Conservation (phyloP, 2,113 vertebrate genomes). For the Elephas maximus region DNA sequence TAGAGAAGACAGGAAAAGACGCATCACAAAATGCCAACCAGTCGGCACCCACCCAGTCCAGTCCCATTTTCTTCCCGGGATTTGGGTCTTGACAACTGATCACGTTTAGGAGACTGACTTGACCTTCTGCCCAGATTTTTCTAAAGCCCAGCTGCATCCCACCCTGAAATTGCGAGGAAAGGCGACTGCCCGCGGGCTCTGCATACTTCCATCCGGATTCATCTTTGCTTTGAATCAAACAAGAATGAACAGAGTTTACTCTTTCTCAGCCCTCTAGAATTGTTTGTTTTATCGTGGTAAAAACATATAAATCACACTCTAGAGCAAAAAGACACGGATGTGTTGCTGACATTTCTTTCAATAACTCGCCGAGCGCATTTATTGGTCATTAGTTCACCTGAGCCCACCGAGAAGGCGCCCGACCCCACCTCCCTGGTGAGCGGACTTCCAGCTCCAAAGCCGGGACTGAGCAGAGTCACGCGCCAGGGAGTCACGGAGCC, state of each 20-base stretch:
- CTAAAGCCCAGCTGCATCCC: not conserved
- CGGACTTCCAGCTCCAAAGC: too few relatives aligned
- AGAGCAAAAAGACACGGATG: not conserved
- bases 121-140: not conserved
- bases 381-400: not conserved
- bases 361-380: not conserved
- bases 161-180: not conserved
- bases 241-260: not conserved
- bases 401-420: not conserved
- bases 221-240: not conserved
- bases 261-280: too few relatives aligned
- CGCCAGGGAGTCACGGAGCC: accelerated
- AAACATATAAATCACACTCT: not conserved
- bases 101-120: too few relatives aligned
- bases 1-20: not conserved
- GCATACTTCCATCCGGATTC: not conserved
- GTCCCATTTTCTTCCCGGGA: not conserved
- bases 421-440: not conserved
- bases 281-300: too few relatives aligned
- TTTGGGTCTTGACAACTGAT: not conserved
- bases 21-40: accelerated
- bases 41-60: accelerated
- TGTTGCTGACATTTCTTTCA: not conserved
- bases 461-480: not conserved
- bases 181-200: not conserved